These are phyloP conservation scores for Sebastes oblongus DNA, from an alignment of 2,797 vertebrate genomes.

Conservation along the genomic window DNA sequence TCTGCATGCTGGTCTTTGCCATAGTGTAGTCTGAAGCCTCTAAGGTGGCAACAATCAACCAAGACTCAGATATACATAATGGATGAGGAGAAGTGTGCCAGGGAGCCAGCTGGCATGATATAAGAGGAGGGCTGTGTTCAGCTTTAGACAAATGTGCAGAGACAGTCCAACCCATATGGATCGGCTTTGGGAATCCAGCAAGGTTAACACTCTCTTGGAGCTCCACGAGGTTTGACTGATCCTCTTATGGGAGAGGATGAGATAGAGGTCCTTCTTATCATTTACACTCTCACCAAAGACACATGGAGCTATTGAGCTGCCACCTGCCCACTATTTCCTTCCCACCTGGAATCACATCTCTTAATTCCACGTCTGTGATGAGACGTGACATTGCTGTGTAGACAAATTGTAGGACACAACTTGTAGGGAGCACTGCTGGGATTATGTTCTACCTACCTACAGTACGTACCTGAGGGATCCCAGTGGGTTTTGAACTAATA, in stretches of 20 bases:
- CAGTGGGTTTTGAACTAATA: conserved; percentile 31
- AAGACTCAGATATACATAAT: conserved; percentile 75
- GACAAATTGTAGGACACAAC: conserved; percentile 32
- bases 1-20: conserved; percentile 35
- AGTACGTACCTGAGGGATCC: conserved; percentile 15
- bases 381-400: conserved; percentile 26
- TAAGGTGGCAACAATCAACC: conserved; percentile 64
- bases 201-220: conserved; percentile 59
- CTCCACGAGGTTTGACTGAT: conserved; percentile 45
- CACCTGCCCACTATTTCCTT: conserved; percentile 13
- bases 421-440: conserved; percentile 18
- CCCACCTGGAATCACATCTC: conserved; percentile 13
- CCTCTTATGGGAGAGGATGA: conserved; percentile 45
- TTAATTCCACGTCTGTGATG: neutral
- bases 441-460: conserved; percentile 17
- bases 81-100: conserved; percentile 63
- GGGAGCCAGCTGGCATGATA: conserved; percentile 66
- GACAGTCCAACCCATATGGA: conserved; percentile 61
- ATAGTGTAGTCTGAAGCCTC: conserved; percentile 41
- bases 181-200: conserved; percentile 41
- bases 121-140: conserved; percentile 66
- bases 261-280: conserved; percentile 32
- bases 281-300: conserved; percentile 38
- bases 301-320: conserved; percentile 46
- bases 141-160: conserved; percentile 67